Conservation (phyloP, 2,113 vertebrate species). For the Corydoras maculifer region DNA sequence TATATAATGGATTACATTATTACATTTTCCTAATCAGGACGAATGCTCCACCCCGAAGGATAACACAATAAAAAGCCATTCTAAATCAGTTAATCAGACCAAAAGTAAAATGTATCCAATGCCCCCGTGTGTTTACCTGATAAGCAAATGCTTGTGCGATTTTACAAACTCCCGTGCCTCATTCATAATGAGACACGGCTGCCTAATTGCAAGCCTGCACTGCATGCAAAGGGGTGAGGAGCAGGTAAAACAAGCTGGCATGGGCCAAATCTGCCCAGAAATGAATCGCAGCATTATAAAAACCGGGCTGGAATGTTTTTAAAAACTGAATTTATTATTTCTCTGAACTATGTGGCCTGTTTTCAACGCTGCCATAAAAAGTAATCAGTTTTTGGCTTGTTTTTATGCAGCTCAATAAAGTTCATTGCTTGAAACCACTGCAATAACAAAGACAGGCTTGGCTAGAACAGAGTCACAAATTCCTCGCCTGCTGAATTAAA, state of each 20-base stretch:
- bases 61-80: not conserved
- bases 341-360: slow-evolving; percentile 20
- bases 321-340: slow-evolving; percentile 31
- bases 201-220: not conserved
- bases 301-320: slow-evolving; percentile 5
- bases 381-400: slow-evolving; percentile 47
- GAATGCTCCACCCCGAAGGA: too few relatives aligned
- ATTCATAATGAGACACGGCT: not conserved
- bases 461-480: slow-evolving; percentile 28
- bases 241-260: not conserved
- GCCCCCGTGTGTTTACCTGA: not conserved
- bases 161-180: not conserved
- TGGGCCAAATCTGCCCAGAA: not conserved
- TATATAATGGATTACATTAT: not conserved
- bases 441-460: slow-evolving; percentile 34
- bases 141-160: not conserved
- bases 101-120: not conserved
- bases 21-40: too few relatives aligned
- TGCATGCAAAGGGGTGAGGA: not conserved
- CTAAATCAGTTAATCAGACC: not conserved
- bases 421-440: slow-evolving; percentile 32
- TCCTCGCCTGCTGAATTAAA: slow-evolving; percentile 31
- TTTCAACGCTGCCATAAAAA: slow-evolving; percentile 37
- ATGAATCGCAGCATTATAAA: slow-evolving; percentile 1
- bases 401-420: slow-evolving; percentile 45